These are phyloP conservation scores for Chrosomus eos DNA, from an alignment of 2,797 vertebrate species.

Conservation along the genomic window DNA sequence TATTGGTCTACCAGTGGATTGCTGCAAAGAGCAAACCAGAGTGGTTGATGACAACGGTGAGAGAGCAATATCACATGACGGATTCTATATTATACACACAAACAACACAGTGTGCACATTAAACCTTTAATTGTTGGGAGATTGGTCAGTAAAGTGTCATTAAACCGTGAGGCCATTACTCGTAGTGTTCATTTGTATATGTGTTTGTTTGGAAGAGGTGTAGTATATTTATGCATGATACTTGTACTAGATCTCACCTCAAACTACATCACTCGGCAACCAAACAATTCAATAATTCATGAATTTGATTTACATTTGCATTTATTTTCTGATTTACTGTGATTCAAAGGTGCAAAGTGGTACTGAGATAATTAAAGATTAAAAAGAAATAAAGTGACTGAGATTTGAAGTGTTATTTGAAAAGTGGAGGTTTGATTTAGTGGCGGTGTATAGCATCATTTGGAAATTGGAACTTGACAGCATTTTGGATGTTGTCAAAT, in stretches of 20 bases:
- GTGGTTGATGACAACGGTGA: slow-evolving; percentile 98
- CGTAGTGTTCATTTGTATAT: neutral
- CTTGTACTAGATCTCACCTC: slow-evolving; percentile 25
- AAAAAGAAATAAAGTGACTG: neutral
- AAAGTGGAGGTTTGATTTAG: neutral
- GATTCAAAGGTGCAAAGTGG: neutral
- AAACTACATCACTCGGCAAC: slow-evolving; percentile 4
- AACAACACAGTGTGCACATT: neutral
- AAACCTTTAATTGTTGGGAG: neutral
- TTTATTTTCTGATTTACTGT: neutral
- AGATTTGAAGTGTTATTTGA: neutral
- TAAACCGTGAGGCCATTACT: neutral
- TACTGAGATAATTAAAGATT: neutral
- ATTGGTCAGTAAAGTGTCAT: slow-evolving; percentile 20
- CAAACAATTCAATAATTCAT: slow-evolving; percentile 68
- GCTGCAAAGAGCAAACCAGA: slow-evolving; percentile 94
- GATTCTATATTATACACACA: neutral
- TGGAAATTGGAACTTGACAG: neutral
- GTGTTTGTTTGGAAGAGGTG: slow-evolving; percentile 41
- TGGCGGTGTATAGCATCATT: neutral
- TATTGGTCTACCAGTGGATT: slow-evolving; percentile 93
- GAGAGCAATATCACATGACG: slow-evolving; percentile 49
- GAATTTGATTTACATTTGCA: slow-evolving; percentile 17
- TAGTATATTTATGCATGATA: slow-evolving; percentile 67
- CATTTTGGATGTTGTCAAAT: neutral